Percentiles rank a stretch among this genome's conserved stretches.
Conservation (phyloP, 2,888 invertebrate genomes). For the Cheilosia soror region DNA sequence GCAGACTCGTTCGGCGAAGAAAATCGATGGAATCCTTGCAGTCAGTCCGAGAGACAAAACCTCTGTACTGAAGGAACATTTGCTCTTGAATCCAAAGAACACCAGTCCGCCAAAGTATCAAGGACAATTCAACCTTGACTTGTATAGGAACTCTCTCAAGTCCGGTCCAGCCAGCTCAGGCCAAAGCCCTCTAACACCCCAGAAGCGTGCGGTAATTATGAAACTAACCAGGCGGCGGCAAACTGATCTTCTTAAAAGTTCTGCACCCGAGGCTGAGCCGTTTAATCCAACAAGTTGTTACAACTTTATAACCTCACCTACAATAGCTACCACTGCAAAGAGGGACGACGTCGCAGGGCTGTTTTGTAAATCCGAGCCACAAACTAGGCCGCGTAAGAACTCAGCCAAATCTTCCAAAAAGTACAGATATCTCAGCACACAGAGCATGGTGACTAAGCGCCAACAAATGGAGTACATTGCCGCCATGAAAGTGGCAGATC, state of each 20-base stretch:
- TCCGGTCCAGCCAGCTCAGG: constrained; percentile 21
- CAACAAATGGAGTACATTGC: constrained; percentile 58
- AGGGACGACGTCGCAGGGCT: constrained; percentile 5
- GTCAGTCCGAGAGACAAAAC: constrained; percentile 55
- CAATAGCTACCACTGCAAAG: constrained; percentile 8
- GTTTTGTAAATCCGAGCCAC: constrained; percentile 15
- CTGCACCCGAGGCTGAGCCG: constrained; percentile 5
- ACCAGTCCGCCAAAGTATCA: constrained; percentile 39
- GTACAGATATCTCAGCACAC: constrained; percentile 38
- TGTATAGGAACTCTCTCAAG: constrained; percentile 32
- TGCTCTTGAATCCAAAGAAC: constrained; percentile 13
- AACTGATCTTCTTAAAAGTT: constrained; percentile 19
- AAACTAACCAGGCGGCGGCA: constrained; percentile 25
- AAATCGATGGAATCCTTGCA: constrained; percentile 33
- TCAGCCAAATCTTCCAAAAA: constrained; percentile 55
- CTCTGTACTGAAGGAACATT: constrained; percentile 7
- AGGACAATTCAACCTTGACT: constrained; percentile 22
- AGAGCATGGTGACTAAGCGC: constrained; percentile 31
- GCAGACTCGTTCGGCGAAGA: constrained; percentile 31
- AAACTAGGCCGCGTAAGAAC: constrained; percentile 25
- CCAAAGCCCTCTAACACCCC: constrained; percentile 25
- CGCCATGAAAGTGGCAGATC: constrained; percentile 26
- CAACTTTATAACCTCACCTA: constrained; percentile 52
- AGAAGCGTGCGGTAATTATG: constrained; percentile 39
- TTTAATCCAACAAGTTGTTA: constrained; percentile 55